phyloP scores from a whole-genome alignment of 1,140 invertebrate species.

The Zaprionus gabonicus region DNA sequence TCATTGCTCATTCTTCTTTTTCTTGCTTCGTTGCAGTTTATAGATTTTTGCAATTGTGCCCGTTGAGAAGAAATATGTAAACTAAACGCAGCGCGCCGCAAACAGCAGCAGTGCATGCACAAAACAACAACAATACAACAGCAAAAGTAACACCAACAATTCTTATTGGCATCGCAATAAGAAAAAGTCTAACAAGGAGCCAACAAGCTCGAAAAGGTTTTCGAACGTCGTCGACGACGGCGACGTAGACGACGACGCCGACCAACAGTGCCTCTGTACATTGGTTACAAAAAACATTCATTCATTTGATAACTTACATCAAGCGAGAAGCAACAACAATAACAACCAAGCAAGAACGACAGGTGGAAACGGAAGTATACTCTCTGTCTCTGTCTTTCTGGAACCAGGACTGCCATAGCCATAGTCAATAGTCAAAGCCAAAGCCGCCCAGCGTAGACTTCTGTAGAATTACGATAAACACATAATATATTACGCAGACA shows the following conservation, averaged over 20 bases:
- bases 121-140: slow-evolving; percentile 27
- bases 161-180: slow-evolving; percentile 65
- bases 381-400: slow-evolving; percentile 22
- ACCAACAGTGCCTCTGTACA: slow-evolving; percentile 72
- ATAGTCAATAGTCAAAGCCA: slow-evolving; percentile 64
- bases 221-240: slow-evolving; percentile 38
- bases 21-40: slow-evolving; percentile 80
- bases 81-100: slow-evolving; percentile 66
- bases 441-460: slow-evolving; percentile 75
- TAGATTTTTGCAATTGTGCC: slow-evolving; percentile 82
- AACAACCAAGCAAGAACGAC: slow-evolving; percentile 29
- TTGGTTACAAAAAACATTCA: slow-evolving; percentile 54
- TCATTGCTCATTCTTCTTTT: slow-evolving; percentile 43
- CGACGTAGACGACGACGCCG: slow-evolving; percentile 40
- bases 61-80: slow-evolving; percentile 82
- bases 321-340: slow-evolving; percentile 40
- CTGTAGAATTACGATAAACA: slow-evolving; percentile 53
- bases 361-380: slow-evolving; percentile 24
- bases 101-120: slow-evolving; percentile 48
- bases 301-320: slow-evolving; percentile 41
- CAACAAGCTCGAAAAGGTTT: slow-evolving; percentile 29
- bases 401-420: slow-evolving; percentile 72
- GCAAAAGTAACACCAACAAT: slow-evolving; percentile 22
- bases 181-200: slow-evolving; percentile 13
- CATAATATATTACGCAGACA: slow-evolving; percentile 1